These are phyloP conservation scores for Ifrita kowaldi DNA, from an alignment of 2,113 vertebrate species.

Conservation along the genomic window DNA sequence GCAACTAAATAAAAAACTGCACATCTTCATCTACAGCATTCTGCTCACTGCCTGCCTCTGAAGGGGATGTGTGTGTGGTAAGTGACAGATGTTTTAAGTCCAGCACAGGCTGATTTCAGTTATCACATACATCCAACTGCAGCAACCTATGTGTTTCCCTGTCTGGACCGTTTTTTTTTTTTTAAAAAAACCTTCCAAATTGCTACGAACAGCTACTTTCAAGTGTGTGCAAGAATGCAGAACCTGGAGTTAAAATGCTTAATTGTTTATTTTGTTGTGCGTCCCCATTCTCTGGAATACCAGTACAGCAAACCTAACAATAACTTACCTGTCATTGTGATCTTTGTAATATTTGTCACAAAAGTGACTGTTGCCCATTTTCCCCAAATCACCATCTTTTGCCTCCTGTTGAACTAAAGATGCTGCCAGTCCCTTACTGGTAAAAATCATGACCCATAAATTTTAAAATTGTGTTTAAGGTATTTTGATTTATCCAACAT, in stretches of 20 bases:
- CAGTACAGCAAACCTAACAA: not conserved
- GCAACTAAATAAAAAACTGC: not conserved
- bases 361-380: not conserved
- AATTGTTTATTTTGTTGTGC: not conserved
- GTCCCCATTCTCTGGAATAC: not conserved
- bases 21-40: not conserved
- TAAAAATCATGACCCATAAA: not conserved
- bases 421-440: not conserved
- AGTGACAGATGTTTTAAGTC: not conserved
- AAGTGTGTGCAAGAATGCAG: not conserved
- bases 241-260: not conserved
- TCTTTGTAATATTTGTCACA: not conserved
- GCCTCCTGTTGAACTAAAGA: not conserved
- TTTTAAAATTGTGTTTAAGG: not conserved
- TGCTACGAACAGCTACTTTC: not conserved
- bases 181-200: not conserved
- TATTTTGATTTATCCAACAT: not conserved
- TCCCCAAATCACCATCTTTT: not conserved
- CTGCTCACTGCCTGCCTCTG: not conserved
- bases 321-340: not conserved
- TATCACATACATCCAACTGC: not conserved
- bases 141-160: not conserved
- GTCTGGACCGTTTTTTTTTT: not conserved
- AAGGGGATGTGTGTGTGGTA: rapidly evolving
- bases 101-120: not conserved